Evolutionary conservation across 2,797 vertebrate genomes (phyloP).

Genomic region (Falco rusticolus): DNA sequence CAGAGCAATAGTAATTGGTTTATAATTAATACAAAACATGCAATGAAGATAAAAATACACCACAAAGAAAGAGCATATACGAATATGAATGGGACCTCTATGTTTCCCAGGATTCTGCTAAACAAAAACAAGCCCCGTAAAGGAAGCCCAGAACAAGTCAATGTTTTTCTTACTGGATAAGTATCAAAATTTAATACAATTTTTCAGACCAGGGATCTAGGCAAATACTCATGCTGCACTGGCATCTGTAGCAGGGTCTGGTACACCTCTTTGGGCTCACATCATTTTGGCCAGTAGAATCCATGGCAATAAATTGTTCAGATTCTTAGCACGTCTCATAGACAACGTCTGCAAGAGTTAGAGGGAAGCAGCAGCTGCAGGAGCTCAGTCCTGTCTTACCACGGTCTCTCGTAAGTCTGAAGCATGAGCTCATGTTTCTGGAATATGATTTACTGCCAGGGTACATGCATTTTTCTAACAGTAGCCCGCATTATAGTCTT

Average conservation of each 20-base stretch:
- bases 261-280: background rate
- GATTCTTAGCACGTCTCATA: accelerated
- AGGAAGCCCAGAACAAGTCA: background rate
- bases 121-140: background rate
- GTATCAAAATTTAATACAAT: background rate
- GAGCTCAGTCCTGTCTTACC: background rate
- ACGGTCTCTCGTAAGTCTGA: background rate
- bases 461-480: background rate
- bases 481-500: background rate
- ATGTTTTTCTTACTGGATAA: background rate
- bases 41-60: background rate
- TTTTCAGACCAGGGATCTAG: background rate
- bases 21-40: background rate
- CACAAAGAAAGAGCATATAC: background rate
- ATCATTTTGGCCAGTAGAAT: background rate
- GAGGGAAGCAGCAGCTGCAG: background rate
- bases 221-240: background rate
- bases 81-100: background rate
- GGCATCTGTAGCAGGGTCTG: background rate
- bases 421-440: background rate
- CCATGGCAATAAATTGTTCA: background rate
- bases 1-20: background rate
- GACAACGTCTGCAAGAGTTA: background rate
- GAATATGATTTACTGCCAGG: background rate
- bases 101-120: background rate